A percentile compares a stretch with the other conserved stretches of the same genome.
Evolutionary conservation across 2,797 vertebrate species (phyloP).

Genomic region (Megalops cyprinoides): DNA sequence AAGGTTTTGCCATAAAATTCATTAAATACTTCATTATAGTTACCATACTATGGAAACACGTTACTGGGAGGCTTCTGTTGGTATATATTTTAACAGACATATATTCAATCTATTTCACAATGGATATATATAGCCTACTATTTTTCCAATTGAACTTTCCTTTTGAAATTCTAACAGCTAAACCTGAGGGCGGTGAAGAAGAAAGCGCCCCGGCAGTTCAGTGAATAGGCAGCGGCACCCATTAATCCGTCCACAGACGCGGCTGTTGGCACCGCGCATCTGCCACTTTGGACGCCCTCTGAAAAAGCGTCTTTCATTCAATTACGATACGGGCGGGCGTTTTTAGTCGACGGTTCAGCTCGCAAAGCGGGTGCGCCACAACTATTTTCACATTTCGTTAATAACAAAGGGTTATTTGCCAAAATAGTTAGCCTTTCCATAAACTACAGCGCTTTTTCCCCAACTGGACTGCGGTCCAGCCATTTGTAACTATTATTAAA

Average conservation of each 20-base stretch:
- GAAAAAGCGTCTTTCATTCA: slow-evolving; percentile 59
- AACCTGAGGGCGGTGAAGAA: slow-evolving; percentile 41
- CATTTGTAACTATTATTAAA: slow-evolving; percentile 79
- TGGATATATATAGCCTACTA: neutral
- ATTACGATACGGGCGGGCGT: slow-evolving; percentile 65
- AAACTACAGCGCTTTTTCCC: slow-evolving; percentile 53
- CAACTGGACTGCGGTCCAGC: slow-evolving; percentile 47
- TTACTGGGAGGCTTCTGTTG: slow-evolving; percentile 9
- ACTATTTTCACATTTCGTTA: slow-evolving; percentile 77
- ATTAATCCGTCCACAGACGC: slow-evolving; percentile 65
- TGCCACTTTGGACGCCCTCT: slow-evolving; percentile 61
- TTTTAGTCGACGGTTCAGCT: slow-evolving; percentile 74
- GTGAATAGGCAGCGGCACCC: slow-evolving; percentile 38
- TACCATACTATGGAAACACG: neutral
- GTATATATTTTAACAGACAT: neutral
- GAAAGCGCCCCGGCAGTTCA: slow-evolving; percentile 40
- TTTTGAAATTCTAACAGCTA: slow-evolving; percentile 33
- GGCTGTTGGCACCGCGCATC: slow-evolving; percentile 51
- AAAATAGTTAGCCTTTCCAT: slow-evolving; percentile 65
- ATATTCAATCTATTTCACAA: neutral
- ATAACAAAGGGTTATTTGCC: slow-evolving; percentile 67
- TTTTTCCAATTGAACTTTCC: slow-evolving; percentile 23
- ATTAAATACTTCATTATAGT: neutral
- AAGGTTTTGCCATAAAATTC: neutral
- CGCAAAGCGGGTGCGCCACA: slow-evolving; percentile 72